Evolutionary conservation across 2,113 vertebrate species (phyloP).

Genomic region (Cynopterus brachyotis): DNA sequence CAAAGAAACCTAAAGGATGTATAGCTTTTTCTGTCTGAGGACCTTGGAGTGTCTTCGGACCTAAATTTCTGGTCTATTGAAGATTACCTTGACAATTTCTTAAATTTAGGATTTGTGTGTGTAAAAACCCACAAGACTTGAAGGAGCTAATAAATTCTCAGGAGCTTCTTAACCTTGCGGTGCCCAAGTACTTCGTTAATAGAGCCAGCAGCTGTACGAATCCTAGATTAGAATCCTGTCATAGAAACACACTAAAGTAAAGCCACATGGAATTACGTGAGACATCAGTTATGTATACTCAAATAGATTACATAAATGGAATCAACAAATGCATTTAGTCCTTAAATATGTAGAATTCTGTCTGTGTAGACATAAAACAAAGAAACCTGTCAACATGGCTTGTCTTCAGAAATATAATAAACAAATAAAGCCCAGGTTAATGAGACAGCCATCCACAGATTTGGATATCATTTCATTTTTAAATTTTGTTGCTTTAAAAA

Average conservation of each 20-base stretch:
- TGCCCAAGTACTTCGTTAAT: background rate
- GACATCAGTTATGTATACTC: background rate
- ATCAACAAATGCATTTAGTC: background rate
- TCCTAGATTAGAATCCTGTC: background rate
- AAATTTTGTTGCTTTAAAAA: background rate
- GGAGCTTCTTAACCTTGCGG: background rate
- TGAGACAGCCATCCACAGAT: background rate
- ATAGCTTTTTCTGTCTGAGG: slow-evolving; percentile 27
- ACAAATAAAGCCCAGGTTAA: background rate
- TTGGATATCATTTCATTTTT: background rate
- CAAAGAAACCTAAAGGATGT: slow-evolving; percentile 46
- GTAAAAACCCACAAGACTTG: slow-evolving; percentile 50
- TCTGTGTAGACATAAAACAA: background rate
- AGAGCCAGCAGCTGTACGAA: background rate
- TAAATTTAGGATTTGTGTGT: slow-evolving; percentile 56
- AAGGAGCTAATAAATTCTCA: slow-evolving; percentile 40
- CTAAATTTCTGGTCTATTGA: slow-evolving; percentile 48
- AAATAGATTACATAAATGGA: background rate
- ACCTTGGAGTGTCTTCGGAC: slow-evolving; percentile 48
- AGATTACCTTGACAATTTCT: slow-evolving; percentile 63
- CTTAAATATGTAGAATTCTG: slow-evolving; percentile 31
- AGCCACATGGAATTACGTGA: background rate
- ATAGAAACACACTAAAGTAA: background rate
- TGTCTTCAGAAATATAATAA: background rate
- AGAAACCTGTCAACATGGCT: background rate